phyloP scores from a whole-genome alignment of 2,888 invertebrate genomes.

The Acanthosepion lycidas region DNA sequence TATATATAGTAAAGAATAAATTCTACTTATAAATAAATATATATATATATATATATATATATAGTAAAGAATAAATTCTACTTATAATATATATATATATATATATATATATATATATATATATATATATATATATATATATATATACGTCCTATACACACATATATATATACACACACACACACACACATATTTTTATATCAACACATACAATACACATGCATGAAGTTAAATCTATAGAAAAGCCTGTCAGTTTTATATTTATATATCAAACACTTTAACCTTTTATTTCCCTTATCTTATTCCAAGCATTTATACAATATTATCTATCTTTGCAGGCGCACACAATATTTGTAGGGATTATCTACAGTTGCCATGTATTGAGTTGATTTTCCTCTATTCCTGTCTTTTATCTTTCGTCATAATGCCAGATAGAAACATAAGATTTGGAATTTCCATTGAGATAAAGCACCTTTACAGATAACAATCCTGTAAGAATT shows the following conservation, averaged over 20 bases:
- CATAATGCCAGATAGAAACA: conserved; percentile 18
- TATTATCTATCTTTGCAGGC: background rate
- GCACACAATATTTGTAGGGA: background rate
- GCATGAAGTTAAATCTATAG: too few species aligned
- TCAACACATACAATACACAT: background rate
- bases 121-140: background rate
- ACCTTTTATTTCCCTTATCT: background rate
- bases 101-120: background rate
- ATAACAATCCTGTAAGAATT: background rate
- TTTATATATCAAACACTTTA: background rate
- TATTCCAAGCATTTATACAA: conserved; percentile 17
- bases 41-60: too few species aligned
- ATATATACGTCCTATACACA: background rate
- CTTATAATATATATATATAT: background rate
- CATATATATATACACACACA: background rate
- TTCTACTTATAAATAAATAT: background rate
- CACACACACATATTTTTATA: background rate
- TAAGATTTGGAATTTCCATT: background rate
- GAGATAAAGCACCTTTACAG: background rate
- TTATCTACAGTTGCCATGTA: background rate
- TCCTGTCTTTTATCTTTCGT: conserved; percentile 33
- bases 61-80: too few species aligned
- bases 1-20: too few species aligned
- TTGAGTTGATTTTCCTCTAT: background rate
- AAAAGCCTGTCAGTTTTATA: too few species aligned